Evolutionary conservation across 2,113 vertebrate species (phyloP).

Genomic region (Micromys minutus): DNA sequence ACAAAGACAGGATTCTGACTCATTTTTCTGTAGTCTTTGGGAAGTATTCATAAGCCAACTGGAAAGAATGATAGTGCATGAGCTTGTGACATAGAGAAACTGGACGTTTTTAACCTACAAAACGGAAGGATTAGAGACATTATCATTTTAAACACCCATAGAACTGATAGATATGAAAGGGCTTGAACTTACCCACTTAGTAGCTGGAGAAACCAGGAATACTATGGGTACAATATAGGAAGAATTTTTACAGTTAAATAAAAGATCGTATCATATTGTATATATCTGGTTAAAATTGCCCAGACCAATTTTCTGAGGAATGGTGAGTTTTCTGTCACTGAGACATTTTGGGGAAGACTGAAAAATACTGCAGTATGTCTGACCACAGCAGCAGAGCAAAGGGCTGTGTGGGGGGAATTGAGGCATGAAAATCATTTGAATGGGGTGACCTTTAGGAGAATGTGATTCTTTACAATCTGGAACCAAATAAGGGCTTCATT

Average conservation of each 20-base stretch:
- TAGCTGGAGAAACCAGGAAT: neutral
- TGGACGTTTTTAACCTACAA: constrained; percentile 41
- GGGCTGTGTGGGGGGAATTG: neutral
- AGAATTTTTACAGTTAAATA: neutral
- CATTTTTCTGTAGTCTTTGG: neutral
- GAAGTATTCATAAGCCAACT: neutral
- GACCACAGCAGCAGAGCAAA: neutral
- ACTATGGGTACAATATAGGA: neutral
- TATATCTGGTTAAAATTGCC: constrained; percentile 21
- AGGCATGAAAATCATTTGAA: constrained; percentile 56
- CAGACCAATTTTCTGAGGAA: constrained; percentile 13
- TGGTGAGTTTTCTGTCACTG: constrained; percentile 48
- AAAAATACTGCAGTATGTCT: neutral
- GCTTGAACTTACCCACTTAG: neutral
- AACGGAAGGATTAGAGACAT: neutral
- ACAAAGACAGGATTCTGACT: neutral
- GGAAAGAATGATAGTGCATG: neutral
- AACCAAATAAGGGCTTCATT: constrained; percentile 66
- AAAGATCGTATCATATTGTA: neutral
- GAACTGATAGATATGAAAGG: neutral
- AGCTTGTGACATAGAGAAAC: neutral
- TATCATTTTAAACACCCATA: neutral
- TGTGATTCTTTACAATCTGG: constrained; percentile 63
- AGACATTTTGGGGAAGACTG: constrained; percentile 20
- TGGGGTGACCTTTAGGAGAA: constrained; percentile 65